Conservation (phyloP, 2,113 vertebrate species). For the Oostethus manadensis region DNA sequence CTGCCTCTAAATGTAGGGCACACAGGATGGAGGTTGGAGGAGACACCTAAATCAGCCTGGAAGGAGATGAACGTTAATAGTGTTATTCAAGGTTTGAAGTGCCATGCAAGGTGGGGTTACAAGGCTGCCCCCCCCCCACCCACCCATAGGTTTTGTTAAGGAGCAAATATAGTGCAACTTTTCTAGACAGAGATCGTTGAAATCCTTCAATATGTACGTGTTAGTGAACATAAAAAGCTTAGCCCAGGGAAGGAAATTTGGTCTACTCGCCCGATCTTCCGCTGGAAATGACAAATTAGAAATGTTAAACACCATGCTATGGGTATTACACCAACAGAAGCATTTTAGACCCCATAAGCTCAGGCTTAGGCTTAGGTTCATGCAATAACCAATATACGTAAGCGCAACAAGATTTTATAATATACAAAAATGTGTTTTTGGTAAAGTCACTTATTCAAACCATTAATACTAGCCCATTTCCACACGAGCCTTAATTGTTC, state of each 20-base stretch:
- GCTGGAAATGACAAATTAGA: constrained; percentile 74
- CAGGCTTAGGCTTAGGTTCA: constrained; percentile 64
- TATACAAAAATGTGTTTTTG: constrained; percentile 22
- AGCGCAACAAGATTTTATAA: constrained; percentile 49
- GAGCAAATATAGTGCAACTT: constrained; percentile 58
- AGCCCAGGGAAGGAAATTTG: constrained; percentile 67
- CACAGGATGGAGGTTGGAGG: constrained; percentile 41
- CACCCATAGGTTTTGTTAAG: constrained; percentile 68
- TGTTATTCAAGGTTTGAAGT: constrained; percentile 46
- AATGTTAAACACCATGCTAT: constrained; percentile 72
- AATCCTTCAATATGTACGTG: constrained; percentile 71
- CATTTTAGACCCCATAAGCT: constrained; percentile 57
- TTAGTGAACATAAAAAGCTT: constrained; percentile 75
- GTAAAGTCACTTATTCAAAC: too few relatives aligned
- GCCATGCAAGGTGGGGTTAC: constrained; percentile 49
- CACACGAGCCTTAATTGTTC: constrained; percentile 8
- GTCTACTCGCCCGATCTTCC: constrained; percentile 52
- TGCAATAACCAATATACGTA: constrained; percentile 56
- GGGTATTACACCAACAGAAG: constrained; percentile 70
- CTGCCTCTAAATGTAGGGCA: constrained; percentile 51
- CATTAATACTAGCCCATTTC: too few relatives aligned
- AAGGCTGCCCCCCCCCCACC: constrained; percentile 46
- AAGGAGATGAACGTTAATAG: constrained; percentile 58
- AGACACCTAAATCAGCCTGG: constrained; percentile 56
- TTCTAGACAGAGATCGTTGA: constrained; percentile 67